A percentile compares a stretch with the other conserved stretches of the same genome.
Evolutionary conservation across 2,113 vertebrate species (phyloP).

Genomic region (Gobius niger): DNA sequence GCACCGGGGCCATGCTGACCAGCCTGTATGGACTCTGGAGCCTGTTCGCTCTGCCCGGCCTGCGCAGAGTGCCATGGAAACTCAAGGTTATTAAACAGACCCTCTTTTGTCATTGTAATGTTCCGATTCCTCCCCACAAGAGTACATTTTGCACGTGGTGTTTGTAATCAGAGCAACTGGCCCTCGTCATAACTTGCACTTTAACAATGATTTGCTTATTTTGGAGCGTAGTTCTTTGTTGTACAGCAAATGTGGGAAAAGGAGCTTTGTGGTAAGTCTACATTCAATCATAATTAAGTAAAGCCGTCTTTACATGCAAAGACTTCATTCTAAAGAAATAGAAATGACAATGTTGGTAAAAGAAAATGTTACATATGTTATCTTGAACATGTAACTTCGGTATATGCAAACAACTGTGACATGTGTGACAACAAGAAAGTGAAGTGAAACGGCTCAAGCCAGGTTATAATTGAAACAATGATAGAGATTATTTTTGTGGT

Average conservation of each 20-base stretch:
- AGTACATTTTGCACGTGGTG: conserved; percentile 13
- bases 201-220: conserved; percentile 50
- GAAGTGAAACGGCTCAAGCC: too few relatives aligned
- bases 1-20: conserved; percentile 52
- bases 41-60: conserved; percentile 72
- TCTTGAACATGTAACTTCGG: too few relatives aligned
- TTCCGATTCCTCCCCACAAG: neutral
- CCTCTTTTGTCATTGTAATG: too few relatives aligned
- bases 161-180: neutral
- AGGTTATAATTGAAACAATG: too few relatives aligned
- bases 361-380: too few relatives aligned
- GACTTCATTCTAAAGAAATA: too few relatives aligned
- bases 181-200: conserved; percentile 21
- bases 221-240: conserved; percentile 36
- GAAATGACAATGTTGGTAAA: too few relatives aligned
- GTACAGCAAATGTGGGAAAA: conserved; percentile 35
- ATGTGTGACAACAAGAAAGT: too few relatives aligned
- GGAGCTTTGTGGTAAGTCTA: conserved; percentile 38
- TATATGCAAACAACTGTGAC: too few relatives aligned
- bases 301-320: neutral
- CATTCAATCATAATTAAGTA: conserved; percentile 1
- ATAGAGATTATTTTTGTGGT: too few relatives aligned
- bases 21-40: conserved; percentile 74
- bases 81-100: conserved; percentile 65
- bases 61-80: conserved; percentile 67